A percentile compares a stretch with the other conserved stretches of the same genome.
Conservation (phyloP, 2,888 invertebrate species). For the Melangyna quadrimaculata region DNA sequence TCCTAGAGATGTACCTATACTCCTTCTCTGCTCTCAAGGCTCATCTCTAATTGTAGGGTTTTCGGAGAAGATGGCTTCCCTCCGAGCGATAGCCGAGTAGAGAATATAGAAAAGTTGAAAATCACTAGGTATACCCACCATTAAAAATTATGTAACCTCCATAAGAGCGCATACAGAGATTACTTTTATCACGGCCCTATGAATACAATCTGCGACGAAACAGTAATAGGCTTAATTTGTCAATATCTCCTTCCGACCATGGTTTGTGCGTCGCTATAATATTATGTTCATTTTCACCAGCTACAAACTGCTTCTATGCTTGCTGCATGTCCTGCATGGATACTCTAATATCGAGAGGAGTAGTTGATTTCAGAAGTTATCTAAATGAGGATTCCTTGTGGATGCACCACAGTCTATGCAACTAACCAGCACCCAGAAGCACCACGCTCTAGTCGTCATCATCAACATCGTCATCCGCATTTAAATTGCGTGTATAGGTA, state of each 20-base stretch:
- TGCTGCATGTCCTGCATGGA: constrained; percentile 1
- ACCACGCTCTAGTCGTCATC: background rate
- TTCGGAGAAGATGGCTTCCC: background rate
- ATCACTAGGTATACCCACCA: background rate
- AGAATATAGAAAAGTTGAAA: background rate
- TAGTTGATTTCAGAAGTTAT: constrained; percentile 25
- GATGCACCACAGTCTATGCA: constrained; percentile 25
- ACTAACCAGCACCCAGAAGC: constrained; percentile 2
- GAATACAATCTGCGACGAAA: constrained; percentile 57
- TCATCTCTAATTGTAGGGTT: background rate
- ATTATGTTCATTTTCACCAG: background rate
- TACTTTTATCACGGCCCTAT: constrained; percentile 32
- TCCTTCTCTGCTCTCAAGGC: background rate
- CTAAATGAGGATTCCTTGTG: constrained; percentile 23
- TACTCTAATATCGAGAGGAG: background rate
- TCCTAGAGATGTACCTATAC: too few relatives aligned
- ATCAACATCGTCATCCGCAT: constrained; percentile 1
- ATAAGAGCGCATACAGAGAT: constrained; percentile 50
- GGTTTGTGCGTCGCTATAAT: background rate
- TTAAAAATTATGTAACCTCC: constrained; percentile 35
- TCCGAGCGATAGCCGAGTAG: background rate
- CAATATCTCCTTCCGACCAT: constrained; percentile 59
- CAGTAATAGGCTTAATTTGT: constrained; percentile 66
- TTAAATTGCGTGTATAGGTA: constrained; percentile 10
- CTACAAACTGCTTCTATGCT: background rate